phyloP scores from a whole-genome alignment of 2,113 vertebrate genomes.

The Dryoscopus gambensis region DNA sequence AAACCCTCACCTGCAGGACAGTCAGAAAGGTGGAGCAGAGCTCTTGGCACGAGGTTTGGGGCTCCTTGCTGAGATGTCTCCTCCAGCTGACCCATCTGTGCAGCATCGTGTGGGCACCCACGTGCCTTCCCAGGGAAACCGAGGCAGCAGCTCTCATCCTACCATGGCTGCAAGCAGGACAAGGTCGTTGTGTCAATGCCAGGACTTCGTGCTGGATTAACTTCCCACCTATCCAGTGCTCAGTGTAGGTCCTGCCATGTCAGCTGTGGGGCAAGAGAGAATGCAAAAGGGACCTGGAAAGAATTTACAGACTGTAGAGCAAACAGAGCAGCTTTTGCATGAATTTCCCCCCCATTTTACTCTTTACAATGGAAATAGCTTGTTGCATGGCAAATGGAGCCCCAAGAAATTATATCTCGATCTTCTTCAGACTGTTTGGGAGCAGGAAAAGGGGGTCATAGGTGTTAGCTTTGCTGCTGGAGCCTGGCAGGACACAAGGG shows the following conservation, averaged over 20 bases:
- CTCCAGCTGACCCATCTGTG: background rate
- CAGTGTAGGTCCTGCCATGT: background rate
- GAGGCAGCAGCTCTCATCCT: background rate
- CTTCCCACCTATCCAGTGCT: background rate
- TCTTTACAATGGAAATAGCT: background rate
- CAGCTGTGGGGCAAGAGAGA: background rate
- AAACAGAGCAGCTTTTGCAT: background rate
- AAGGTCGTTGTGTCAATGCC: fast-evolving
- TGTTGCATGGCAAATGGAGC: background rate
- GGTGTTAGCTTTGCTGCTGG: background rate
- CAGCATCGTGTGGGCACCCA: fast-evolving
- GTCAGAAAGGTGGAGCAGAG: background rate
- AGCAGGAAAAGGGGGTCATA: background rate
- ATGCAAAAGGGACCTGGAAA: background rate
- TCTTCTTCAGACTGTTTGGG: background rate
- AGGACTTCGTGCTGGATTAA: background rate
- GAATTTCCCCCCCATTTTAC: background rate
- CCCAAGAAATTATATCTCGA: fast-evolving
- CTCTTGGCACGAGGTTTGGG: background rate
- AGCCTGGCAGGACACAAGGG: background rate
- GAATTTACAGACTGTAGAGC: background rate
- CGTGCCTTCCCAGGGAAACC: background rate
- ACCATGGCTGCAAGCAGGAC: background rate
- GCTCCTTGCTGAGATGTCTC: background rate
- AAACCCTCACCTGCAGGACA: fast-evolving